Evolutionary conservation across 2,113 vertebrate genomes (phyloP), one percentile per base, ranked within the genome.

Genomic region (Arvicanthis niloticus): DNA sequence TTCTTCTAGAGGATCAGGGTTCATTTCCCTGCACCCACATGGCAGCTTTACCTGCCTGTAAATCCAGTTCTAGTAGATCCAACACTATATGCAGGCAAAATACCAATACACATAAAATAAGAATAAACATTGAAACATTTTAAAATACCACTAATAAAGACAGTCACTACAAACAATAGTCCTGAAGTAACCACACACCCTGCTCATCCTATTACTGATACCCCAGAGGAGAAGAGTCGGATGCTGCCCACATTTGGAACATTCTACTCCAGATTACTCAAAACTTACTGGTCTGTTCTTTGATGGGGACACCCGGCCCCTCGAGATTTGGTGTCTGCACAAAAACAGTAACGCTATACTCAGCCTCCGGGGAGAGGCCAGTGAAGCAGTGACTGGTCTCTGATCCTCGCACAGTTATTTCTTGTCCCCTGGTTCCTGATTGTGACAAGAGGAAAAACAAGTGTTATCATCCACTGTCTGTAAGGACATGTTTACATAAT

Each of bases 251-350:
- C 34, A 88, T 9, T 45, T 29, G 10, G 76, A 88, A 2, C 4
- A 31, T 77, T 82, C 68, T 82, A 34, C 16, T 34, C 7, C n/a
- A 15, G 29, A 26, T 77, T 1, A 26, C 72, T 97, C 70, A 65
- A 15, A 48, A 98, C 99, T 98, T 92, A 99, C 99, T 95, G 10
- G 99, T 99, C 9, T 96, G 98, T 84, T 99, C 99, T 68, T 97
- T 99, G 70, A 98, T 91, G 82, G 98, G 99, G 89, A 99, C 99
- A 56, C 99, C 99, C 0, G 99, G 99, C 5, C 99, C 99, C 90
- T 99, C 99, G 16, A 99, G 99, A 90, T 99, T 99, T 3, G 99
- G 99, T 0, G 99, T 99, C 98, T 99, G 99, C 78, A 99, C 99
- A 91, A 99, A 99, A 53, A 99, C 98, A 0, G 99, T 99, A 94